Percentiles rank a stretch among this genome's conserved stretches.
Evolutionary conservation across 1,140 invertebrate species (phyloP).

Genomic region (Linepithema humile): DNA sequence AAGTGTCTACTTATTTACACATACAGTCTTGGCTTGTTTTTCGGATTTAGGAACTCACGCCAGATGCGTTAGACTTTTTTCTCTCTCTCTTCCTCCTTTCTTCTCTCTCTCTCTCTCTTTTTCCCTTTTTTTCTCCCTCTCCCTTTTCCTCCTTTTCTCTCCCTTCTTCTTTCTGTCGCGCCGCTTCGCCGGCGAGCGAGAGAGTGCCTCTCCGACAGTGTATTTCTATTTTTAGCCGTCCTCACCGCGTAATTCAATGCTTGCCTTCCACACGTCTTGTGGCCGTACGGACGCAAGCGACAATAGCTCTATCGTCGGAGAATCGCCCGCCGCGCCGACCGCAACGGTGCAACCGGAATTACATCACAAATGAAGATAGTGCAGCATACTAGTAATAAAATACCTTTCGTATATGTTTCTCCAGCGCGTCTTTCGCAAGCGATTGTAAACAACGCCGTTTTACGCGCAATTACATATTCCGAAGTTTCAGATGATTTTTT

Average conservation of each 20-base stretch:
- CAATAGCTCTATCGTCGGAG: conserved; percentile 23
- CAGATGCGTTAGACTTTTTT: background rate
- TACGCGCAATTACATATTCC: background rate
- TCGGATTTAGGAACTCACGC: conserved; percentile 17
- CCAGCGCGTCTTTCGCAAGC: background rate
- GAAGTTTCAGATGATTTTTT: background rate
- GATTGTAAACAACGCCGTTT: background rate
- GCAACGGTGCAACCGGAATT: conserved; percentile 37
- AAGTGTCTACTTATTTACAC: background rate
- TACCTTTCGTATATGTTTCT: background rate
- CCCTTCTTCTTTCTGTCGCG: background rate
- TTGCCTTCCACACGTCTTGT: conserved; percentile 7
- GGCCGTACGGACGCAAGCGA: conserved; percentile 17
- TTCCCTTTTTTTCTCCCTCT: background rate
- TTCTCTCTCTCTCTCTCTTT: background rate
- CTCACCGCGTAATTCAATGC: conserved; percentile 61
- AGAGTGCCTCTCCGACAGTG: conserved; percentile 28
- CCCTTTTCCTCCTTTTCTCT: background rate
- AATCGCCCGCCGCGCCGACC: background rate
- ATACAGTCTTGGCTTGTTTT: conserved; percentile 7
- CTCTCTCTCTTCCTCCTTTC: too few species aligned
- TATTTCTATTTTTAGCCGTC: conserved; percentile 60
- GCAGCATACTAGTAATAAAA: background rate
- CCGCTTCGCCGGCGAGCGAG: background rate
- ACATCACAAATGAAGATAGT: conserved; percentile 24